Percentiles rank a stretch among this genome's conserved stretches.
phyloP scores from a whole-genome alignment of 2,113 vertebrate species.

The Micronycteris hirsuta region DNA sequence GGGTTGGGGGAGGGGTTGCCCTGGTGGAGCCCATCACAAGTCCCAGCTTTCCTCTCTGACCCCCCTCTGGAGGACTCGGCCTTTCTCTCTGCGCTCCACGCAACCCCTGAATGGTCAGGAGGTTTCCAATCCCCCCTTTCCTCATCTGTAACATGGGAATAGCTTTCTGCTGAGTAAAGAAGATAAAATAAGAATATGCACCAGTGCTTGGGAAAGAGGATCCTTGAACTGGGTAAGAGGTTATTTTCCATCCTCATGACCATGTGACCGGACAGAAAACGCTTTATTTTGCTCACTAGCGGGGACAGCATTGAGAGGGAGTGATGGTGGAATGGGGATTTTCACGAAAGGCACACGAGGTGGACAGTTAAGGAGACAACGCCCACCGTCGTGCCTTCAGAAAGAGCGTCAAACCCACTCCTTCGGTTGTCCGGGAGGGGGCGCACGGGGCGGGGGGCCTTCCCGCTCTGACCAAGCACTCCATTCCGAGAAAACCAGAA shows the following conservation, averaged over 20 bases:
- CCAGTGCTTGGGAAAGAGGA: not conserved
- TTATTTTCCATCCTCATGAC: not conserved
- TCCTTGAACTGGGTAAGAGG: not conserved
- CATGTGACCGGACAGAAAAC: not conserved
- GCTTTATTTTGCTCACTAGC: not conserved
- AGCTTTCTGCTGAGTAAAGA: not conserved
- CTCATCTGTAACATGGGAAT: not conserved
- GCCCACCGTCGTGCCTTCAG: not conserved
- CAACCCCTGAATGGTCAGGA: not conserved
- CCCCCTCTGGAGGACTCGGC: rapidly evolving
- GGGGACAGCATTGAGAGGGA: not conserved
- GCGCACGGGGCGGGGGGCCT: too few relatives aligned
- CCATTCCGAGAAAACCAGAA: conserved; percentile 68
- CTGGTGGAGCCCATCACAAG: rapidly evolving
- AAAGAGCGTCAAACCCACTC: conserved; percentile 54
- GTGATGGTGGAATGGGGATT: not conserved
- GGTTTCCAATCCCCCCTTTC: not conserved
- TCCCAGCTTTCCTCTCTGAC: not conserved
- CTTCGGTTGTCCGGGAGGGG: conserved; percentile 54
- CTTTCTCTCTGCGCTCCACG: not conserved
- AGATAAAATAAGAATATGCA: not conserved
- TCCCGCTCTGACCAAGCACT: conserved; percentile 30
- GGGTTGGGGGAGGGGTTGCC: too few relatives aligned
- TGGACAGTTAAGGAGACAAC: not conserved
- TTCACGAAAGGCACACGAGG: not conserved